A percentile compares a stretch with the other conserved stretches of the same genome.
Evolutionary conservation across 2,888 invertebrate species (phyloP).

Genomic region (Chaetogeoica ovagalla): DNA sequence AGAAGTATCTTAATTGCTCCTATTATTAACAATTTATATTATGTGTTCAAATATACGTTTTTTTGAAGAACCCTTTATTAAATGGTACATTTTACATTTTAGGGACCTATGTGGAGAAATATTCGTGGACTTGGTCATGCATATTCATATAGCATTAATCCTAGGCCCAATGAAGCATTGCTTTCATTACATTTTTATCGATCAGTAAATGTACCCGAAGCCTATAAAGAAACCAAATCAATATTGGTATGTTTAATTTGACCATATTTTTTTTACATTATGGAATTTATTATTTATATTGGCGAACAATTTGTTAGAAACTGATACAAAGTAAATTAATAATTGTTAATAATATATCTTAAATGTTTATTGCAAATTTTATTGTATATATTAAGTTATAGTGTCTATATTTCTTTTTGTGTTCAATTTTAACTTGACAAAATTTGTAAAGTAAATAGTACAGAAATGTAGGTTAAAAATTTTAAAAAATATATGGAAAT

Average conservation of each 20-base stretch:
- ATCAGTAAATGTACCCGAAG: constrained; percentile 77
- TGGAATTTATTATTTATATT: no score
- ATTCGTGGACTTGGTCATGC: constrained; percentile 85
- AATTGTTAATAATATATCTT: no score
- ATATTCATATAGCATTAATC: constrained; percentile 73
- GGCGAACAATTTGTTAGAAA: no score
- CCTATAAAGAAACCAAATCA: constrained; percentile 75
- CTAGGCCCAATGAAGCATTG: constrained; percentile 70
- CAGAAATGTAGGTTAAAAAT: no score
- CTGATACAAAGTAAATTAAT: no score
- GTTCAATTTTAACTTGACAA: no score
- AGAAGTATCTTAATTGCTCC: constrained; percentile 65
- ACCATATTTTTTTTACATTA: no score
- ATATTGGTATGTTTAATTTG: constrained; percentile 66
- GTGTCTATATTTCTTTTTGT: no score
- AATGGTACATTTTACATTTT: constrained; percentile 48
- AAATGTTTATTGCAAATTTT: no score
- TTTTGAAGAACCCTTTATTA: not conserved
- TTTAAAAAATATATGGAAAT: no score
- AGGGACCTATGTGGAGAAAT: constrained; percentile 87
- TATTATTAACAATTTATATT: not conserved
- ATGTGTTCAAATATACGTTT: not conserved
- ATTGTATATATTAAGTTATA: no score
- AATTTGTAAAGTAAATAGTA: no score
- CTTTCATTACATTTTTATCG: constrained; percentile 74